Evolutionary conservation across 2,113 vertebrate species (phyloP).

Genomic region (Uropsilus gracilis): DNA sequence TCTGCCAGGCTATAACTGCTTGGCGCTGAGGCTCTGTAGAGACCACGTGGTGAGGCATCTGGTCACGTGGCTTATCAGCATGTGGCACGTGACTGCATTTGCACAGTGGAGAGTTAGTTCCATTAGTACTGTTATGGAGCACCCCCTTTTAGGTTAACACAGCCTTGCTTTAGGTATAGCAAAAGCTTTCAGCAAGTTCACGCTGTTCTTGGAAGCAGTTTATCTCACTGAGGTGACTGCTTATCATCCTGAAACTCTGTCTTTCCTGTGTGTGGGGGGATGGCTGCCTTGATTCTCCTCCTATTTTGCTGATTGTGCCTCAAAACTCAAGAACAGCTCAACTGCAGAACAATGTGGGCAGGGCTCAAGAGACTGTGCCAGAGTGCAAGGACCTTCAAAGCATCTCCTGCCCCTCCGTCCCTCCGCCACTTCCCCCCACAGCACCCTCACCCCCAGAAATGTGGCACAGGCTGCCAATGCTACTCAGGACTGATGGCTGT

Average conservation of each 20-base stretch:
- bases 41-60: too few relatives aligned
- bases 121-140: not conserved
- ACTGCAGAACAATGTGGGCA: not conserved
- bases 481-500: not conserved
- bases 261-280: not conserved
- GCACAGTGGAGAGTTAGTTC: not conserved
- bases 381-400: not conserved
- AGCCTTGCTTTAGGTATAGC: not conserved
- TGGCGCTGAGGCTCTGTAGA: too few relatives aligned
- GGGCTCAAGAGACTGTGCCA: not conserved
- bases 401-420: too few relatives aligned
- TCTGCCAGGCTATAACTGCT: too few relatives aligned
- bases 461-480: too few relatives aligned
- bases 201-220: not conserved
- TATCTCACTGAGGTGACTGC: not conserved
- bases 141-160: not conserved
- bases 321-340: not conserved
- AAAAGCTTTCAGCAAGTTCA: slow-evolving; percentile 25
- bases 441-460: too few relatives aligned
- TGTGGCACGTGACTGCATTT: too few relatives aligned
- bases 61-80: too few relatives aligned
- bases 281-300: not conserved
- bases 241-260: not conserved
- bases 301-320: not conserved
- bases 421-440: too few relatives aligned